Base-by-base conservation (phyloP, 1,140 invertebrate species). In the Lethrus apterus region DNA sequence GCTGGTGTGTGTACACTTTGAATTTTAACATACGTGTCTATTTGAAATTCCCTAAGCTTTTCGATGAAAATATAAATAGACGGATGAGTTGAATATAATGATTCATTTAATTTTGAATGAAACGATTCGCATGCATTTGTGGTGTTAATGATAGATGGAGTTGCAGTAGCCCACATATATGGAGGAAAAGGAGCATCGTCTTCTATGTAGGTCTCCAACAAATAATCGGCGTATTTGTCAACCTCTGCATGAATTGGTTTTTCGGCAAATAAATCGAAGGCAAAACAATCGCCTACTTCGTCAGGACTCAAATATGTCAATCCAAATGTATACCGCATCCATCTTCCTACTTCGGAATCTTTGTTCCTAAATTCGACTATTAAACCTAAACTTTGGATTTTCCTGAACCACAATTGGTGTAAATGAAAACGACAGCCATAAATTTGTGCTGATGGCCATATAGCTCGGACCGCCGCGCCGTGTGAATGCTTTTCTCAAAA, bases 391-490 rank as follows among this genome's bases (percentile, higher is more conserved):
- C n/a, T n/a, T n/a, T n/a, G n/a, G n/a, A n/a, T n/a, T n/a, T n/a
- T n/a, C n/a, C n/a, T n/a, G n/a, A n/a, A n/a, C n/a, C 9, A 17
- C 13, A 10, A 36, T 36, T 36, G 18, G 11, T 14, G 11, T 10
- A 18, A 18, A 36, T 36, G 34, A 18, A 26, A 26, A 26, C 11
- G 11, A 36, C 11, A 36, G 18, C 57, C 57, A n/a, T n/a, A n/a
- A n/a, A n/a, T n/a, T n/a, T n/a, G n/a, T n/a, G n/a, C n/a, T n/a
- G n/a, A n/a, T n/a, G n/a, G n/a, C n/a, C n/a, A n/a, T n/a, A n/a
- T n/a, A n/a, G n/a, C n/a, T n/a, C n/a, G n/a, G n/a, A n/a, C n/a
- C n/a, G n/a, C n/a, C n/a, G n/a, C n/a, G n/a, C n/a, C n/a, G n/a
- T n/a, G n/a, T n/a, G n/a, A n/a, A n/a, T n/a, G n/a, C n/a, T n/a